phyloP scores from a whole-genome alignment of 2,888 invertebrate species.

The Meganola albula region DNA sequence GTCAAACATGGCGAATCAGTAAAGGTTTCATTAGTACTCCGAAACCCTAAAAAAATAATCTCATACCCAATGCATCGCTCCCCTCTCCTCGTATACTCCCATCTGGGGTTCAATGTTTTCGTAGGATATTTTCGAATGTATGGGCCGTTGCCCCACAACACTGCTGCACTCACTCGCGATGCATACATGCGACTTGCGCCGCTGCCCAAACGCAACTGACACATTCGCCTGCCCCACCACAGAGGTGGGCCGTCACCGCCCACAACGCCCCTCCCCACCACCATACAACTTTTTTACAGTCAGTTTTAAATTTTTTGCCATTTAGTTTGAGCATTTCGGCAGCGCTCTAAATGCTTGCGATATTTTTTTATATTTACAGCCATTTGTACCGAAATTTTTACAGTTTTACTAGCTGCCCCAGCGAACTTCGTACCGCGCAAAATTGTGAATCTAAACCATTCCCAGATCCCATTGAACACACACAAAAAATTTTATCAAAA shows the following conservation, averaged over 20 bases:
- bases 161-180: constrained; percentile 62
- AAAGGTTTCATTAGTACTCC: background rate
- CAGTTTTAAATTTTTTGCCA: constrained; percentile 44
- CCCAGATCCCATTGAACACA: no score
- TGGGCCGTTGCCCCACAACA: constrained; percentile 73
- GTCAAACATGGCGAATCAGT: no score
- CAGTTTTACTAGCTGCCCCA: no score
- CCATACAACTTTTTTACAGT: constrained; percentile 36
- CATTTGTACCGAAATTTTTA: constrained; percentile 27
- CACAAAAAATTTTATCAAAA: no score
- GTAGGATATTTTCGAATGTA: constrained; percentile 72
- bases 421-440: constrained; percentile 7
- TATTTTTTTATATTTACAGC: constrained; percentile 21
- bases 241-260: constrained; percentile 41
- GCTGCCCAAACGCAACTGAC: constrained; percentile 68
- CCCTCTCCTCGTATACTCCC: constrained; percentile 94
- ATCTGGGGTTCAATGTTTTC: constrained; percentile 84
- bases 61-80: constrained; percentile 95
- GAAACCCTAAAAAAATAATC: constrained; percentile 5
- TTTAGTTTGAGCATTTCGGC: constrained; percentile 37
- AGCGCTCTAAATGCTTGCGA: constrained; percentile 31
- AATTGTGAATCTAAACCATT: no score
- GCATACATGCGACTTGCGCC: constrained; percentile 59
- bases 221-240: constrained; percentile 32
- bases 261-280: constrained; percentile 43